Percentiles rank a stretch among this genome's conserved stretches.
Conservation (phyloP, 2,888 invertebrate genomes). For the Agriopis leucophaearia region DNA sequence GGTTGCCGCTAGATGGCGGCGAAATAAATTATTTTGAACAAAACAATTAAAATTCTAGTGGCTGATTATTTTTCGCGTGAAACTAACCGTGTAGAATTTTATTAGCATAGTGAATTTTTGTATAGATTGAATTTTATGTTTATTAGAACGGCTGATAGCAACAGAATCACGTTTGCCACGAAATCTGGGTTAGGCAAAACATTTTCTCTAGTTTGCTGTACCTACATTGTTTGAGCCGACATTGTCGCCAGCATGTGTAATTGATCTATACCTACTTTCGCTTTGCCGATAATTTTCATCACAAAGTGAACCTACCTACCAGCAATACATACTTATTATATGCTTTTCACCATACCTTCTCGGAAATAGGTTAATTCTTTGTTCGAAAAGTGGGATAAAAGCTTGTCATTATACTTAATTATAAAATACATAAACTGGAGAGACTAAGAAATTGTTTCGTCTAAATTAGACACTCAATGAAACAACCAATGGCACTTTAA, state of each 20-base stretch:
- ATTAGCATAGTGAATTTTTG: conserved; percentile 63
- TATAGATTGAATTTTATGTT: conserved; percentile 63
- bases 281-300: background rate
- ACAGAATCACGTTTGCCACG: conserved; percentile 30
- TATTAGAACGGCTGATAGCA: conserved; percentile 63
- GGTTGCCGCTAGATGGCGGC: conserved; percentile 65
- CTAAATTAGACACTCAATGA: too few species aligned
- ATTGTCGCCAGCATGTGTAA: background rate
- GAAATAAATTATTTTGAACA: conserved; percentile 31
- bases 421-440: too few species aligned
- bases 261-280: conserved; percentile 12
- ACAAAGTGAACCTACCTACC: too few species aligned
- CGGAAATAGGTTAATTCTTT: too few species aligned
- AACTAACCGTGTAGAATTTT: conserved; percentile 69
- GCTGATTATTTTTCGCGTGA: conserved; percentile 51
- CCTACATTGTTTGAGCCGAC: background rate
- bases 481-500: too few species aligned
- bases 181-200: conserved; percentile 19
- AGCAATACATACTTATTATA: too few species aligned
- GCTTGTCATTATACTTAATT: too few species aligned
- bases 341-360: too few species aligned
- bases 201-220: conserved; percentile 22
- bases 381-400: too few species aligned
- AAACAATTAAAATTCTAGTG: conserved; percentile 40
- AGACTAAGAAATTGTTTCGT: too few species aligned